Evolutionary conservation across 2,113 vertebrate species (phyloP).

Genomic region (Dromas ardeola): DNA sequence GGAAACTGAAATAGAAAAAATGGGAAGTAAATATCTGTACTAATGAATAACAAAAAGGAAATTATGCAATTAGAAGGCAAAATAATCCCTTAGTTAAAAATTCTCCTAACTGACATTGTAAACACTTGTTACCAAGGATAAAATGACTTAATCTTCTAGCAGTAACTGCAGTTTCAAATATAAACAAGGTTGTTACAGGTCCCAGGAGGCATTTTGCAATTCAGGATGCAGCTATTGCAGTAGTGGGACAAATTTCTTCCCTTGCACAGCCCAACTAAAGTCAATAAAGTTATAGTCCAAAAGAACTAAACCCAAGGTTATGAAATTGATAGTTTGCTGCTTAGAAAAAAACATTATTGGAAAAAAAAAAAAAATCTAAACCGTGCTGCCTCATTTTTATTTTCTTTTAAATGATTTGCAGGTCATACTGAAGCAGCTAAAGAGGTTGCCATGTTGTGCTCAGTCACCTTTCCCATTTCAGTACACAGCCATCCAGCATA

Average conservation of each 20-base stretch:
- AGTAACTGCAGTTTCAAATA: slow-evolving; percentile 11
- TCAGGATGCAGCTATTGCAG: neutral
- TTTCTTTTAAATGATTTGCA: neutral
- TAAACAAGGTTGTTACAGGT: neutral
- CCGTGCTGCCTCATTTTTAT: neutral
- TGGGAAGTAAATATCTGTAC: slow-evolving; percentile 7
- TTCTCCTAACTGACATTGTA: neutral
- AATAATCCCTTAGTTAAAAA: slow-evolving; percentile 30
- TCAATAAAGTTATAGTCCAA: neutral
- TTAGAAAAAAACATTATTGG: neutral
- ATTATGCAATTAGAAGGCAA: slow-evolving; percentile 19
- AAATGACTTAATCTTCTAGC: slow-evolving; percentile 34
- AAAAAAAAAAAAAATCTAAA: neutral
- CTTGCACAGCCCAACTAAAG: neutral
- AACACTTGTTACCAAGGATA: slow-evolving; percentile 19
- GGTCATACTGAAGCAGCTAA: neutral
- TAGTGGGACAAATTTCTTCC: neutral
- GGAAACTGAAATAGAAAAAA: slow-evolving; percentile 38
- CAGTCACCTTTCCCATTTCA: neutral
- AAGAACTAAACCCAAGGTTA: neutral
- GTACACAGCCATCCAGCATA: neutral
- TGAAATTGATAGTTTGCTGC: neutral
- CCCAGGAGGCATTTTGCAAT: slow-evolving; percentile 34
- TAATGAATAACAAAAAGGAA: slow-evolving; percentile 41
- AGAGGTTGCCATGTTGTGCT: neutral